Evolutionary conservation across 2,113 vertebrate species (phyloP), one percentile per base, ranked within the genome.

Genomic region (Cheirogaleus medius): DNA sequence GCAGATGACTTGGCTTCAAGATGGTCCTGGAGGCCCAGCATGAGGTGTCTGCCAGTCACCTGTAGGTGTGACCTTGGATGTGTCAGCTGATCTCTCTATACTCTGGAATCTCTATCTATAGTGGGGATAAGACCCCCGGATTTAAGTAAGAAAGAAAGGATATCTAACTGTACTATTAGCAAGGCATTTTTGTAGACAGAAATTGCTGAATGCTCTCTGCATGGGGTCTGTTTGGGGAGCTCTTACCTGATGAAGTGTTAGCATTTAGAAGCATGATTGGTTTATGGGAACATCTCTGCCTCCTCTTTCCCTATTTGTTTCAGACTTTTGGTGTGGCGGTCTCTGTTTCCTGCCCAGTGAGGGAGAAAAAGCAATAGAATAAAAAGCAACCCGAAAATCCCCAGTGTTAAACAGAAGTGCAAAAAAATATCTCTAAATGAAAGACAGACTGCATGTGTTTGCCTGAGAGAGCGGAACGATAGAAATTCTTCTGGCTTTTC

Each of bases 361-460:
- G 91, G 60, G 58, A 92, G 83, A 82, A 96, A 96, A 97, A 93
- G 92, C 97, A 98, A 97, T 96, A 81, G 85, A 95, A 83, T 86
- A 82, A 96, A 97, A 94, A 29, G 87, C 91, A 97, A 91, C 92
- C 86, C 63, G 89, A 97, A 98, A 98, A 92, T 96, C 92, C 13
- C 0, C 94, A 1, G 29, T 81, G 83, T 94, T 97, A 98, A 98
- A 97, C 88, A 98, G 97, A 98, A 98, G 95, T 96, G 94, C 95
- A 98, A 97, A 97, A 97, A 97, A 96, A 23, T 27, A 84, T 95
- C 44, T 96, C 97, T 88, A 97, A 98, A 98, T 98, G 98, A 97
- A 98, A 98, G 97, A 98, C 98, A 98, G 97, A 98, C 96, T 98
- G 94, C 37, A 37, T 76, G 39, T 2, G 0, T 95, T 98, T 98